Base-by-base conservation (phyloP, 1,140 invertebrate genomes). In the Pogonognathellus flavescens region DNA sequence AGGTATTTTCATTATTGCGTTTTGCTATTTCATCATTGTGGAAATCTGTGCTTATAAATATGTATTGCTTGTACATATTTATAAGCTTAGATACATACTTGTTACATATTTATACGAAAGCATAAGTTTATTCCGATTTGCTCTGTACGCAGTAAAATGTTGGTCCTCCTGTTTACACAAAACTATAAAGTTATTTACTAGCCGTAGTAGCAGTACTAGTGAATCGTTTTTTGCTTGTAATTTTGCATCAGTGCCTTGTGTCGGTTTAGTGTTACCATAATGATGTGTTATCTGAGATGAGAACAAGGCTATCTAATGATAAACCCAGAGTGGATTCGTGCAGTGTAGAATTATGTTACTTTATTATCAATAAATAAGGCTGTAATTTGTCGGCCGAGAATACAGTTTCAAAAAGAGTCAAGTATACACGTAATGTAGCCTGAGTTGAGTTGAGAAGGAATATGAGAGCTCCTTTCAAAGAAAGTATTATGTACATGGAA, bases 281-380 rank as follows among this genome's bases (percentile, higher is more conserved):
- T 84, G 83, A 84, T 84, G 83, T 50, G 66, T 70, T 80, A 84
- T 84, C 22, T 31, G 83, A 49, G 60, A 59, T 70, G 31, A 84
- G 66, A 59, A 55, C 22, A 72, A 50, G 66, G 25, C 70, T 55
- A 25, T 25, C 10, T n/a, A 41, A 22, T 20, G 3, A 59, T 5
- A 52, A 50, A 22, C 9, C 13, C 41, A n/a, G 25, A 76, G 31
- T 31, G 41, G 31, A 76, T 13, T 76, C 16, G 70, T 76, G 7
- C 13, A 41, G 25, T 41, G 25, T 49, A 41, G 70, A 31, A 76
- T 76, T 76, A 76, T 76, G 70, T 76, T 76, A 49, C 70, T 41
- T 76, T 76, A 41, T 76, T 53, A 76, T 84, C 83, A 80, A 84
- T 84, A 84, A 84, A 84, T 84, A 84, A 84, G 31, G 22, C 14